Percentiles rank a stretch among this genome's conserved stretches.
phyloP scores from a whole-genome alignment of 1,140 invertebrate species.

The Drosophila pachea region DNA sequence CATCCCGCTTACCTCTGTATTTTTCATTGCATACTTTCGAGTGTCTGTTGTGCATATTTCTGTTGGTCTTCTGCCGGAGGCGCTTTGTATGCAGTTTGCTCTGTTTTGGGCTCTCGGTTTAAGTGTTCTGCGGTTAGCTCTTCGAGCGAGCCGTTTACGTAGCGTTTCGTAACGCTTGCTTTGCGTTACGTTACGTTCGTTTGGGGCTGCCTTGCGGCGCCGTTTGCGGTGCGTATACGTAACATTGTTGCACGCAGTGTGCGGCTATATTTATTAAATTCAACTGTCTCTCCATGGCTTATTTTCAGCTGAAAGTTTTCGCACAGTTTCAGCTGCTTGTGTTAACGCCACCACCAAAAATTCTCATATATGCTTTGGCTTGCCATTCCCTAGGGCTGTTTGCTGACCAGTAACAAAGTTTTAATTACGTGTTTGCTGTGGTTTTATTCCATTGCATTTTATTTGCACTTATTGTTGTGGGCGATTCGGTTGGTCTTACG shows the following conservation, averaged over 20 bases:
- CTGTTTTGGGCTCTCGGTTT: slow-evolving; percentile 37
- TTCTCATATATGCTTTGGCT: slow-evolving; percentile 31
- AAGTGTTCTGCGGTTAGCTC: slow-evolving; percentile 65
- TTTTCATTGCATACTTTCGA: slow-evolving; percentile 37
- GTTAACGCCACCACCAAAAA: slow-evolving; percentile 38
- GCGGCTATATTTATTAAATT: slow-evolving; percentile 62
- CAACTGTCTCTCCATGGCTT: slow-evolving; percentile 35
- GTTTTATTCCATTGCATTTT: slow-evolving; percentile 11
- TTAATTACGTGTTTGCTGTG: slow-evolving; percentile 56
- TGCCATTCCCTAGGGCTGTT: background rate
- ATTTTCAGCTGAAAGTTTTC: slow-evolving; percentile 36
- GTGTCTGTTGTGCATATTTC: slow-evolving; percentile 70
- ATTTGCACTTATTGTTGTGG: too few species aligned
- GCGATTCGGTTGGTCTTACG: too few species aligned
- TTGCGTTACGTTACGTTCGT: background rate
- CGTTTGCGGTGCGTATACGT: slow-evolving; percentile 56
- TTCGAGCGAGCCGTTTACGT: slow-evolving; percentile 36
- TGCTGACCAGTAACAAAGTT: slow-evolving; percentile 34
- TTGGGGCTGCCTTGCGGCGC: slow-evolving; percentile 43
- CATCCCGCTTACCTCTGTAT: background rate
- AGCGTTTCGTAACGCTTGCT: slow-evolving; percentile 37
- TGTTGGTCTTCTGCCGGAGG: slow-evolving; percentile 49
- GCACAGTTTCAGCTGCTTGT: slow-evolving; percentile 34
- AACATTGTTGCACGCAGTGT: slow-evolving; percentile 35
- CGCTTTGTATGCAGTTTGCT: slow-evolving; percentile 17